A percentile compares a stretch with the other conserved stretches of the same genome.
Conservation (phyloP, 2,797 vertebrate species). For the Sylvia borin region DNA sequence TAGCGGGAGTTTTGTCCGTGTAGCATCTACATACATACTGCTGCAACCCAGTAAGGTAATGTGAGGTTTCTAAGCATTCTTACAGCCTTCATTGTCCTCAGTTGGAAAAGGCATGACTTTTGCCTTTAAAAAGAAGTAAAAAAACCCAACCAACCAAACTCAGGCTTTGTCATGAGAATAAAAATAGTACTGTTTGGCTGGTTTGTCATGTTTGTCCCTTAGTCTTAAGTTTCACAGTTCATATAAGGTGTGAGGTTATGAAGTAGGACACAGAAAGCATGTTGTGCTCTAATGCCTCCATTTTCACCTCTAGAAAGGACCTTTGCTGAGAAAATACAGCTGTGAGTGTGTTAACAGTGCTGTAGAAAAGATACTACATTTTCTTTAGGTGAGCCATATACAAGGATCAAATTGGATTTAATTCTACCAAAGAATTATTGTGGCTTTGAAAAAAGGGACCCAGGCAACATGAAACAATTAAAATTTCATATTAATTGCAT, state of each 20-base stretch:
- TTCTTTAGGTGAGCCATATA: not conserved
- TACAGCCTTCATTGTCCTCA: not conserved
- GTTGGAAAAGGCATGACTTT: constrained; percentile 4
- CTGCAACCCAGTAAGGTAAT: not conserved
- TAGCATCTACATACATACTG: not conserved
- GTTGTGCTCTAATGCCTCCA: not conserved
- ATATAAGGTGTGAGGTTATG: constrained; percentile 34
- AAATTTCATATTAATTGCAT: not conserved
- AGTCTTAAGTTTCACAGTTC: constrained; percentile 47
- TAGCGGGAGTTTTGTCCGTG: not conserved
- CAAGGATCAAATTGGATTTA: not conserved
- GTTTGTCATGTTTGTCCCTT: constrained; percentile 34
- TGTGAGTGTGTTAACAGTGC: not conserved
- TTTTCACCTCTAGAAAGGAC: constrained; percentile 32
- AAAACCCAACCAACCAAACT: not conserved
- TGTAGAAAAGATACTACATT: not conserved
- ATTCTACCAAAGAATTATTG: not conserved
- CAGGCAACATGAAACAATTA: not conserved
- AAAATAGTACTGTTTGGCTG: constrained; percentile 46
- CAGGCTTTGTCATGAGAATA: constrained; percentile 13
- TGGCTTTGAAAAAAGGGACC: constrained; percentile 32
- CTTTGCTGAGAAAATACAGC: not conserved
- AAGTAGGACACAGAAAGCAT: not conserved
- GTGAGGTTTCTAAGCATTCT: not conserved
- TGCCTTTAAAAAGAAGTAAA: constrained; percentile 40